These are phyloP conservation scores for Syrphus vitripennis DNA, from an alignment of 2,888 invertebrate species.

Conservation along the genomic window DNA sequence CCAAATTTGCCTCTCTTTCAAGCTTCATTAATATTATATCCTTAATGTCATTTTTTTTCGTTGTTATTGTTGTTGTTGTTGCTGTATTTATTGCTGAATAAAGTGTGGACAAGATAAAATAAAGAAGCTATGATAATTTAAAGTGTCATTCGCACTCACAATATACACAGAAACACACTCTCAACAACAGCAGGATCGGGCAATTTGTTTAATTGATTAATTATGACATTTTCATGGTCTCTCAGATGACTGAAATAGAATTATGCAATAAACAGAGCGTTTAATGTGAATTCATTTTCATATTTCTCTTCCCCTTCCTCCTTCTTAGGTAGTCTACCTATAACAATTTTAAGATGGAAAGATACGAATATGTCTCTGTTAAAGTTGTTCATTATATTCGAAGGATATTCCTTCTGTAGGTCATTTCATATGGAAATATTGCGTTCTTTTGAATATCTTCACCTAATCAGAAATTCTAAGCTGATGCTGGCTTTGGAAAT, in stretches of 20 bases:
- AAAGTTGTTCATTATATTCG: not conserved
- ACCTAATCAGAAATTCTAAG: constrained; percentile 55
- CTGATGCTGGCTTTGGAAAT: constrained; percentile 52
- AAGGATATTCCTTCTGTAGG: not conserved
- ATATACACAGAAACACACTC: not conserved
- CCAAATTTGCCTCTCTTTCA: not conserved
- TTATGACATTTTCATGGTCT: constrained; percentile 46
- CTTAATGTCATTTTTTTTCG: not conserved
- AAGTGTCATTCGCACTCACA: not conserved
- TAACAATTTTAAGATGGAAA: not conserved
- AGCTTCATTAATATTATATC: constrained; percentile 10
- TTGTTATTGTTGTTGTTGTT: not conserved
- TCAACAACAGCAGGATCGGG: not conserved
- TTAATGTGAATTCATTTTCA: constrained; percentile 30
- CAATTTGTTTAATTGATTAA: constrained; percentile 64
- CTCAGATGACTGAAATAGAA: constrained; percentile 8
- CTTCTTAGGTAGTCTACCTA: not conserved
- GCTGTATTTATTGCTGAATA: not conserved
- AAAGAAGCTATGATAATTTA: not conserved
- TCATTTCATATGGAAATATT: constrained; percentile 49
- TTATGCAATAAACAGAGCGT: constrained; percentile 44
- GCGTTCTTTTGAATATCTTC: constrained; percentile 44
- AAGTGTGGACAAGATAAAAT: not conserved
- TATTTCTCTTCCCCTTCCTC: not conserved
- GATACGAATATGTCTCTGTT: not conserved